phyloP scores from a whole-genome alignment of 2,888 invertebrate species.

The Liodrosophila aerea region DNA sequence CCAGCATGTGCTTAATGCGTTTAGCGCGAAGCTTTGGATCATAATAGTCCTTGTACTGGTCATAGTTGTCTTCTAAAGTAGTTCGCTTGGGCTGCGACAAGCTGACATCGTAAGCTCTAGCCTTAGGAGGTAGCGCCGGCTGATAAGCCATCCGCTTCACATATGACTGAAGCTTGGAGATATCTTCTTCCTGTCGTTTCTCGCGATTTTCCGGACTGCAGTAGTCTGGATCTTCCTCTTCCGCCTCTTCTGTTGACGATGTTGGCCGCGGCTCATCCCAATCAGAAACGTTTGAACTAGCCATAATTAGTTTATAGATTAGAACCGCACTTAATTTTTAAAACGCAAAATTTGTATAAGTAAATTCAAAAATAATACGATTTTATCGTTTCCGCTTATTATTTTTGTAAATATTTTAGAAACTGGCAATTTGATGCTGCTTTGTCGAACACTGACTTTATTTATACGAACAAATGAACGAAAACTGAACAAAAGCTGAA shows the following conservation, averaged over 20 bases:
- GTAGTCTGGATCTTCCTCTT: slow-evolving; percentile 57
- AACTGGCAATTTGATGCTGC: slow-evolving; percentile 46
- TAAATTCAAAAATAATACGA: slow-evolving; percentile 4
- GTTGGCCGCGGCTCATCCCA: slow-evolving; percentile 72
- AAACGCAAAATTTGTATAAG: neutral
- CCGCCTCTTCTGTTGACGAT: slow-evolving; percentile 44
- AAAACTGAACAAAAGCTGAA: too few species aligned
- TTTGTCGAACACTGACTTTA: slow-evolving; percentile 24
- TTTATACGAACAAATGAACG: too few species aligned
- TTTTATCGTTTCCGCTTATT: slow-evolving; percentile 10
- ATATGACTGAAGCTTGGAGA: slow-evolving; percentile 66
- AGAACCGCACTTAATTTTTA: neutral
- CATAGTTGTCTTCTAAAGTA: slow-evolving; percentile 53
- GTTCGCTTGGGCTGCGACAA: slow-evolving; percentile 60
- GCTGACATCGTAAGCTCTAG: slow-evolving; percentile 56
- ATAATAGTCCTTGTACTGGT: slow-evolving; percentile 60
- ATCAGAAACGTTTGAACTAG: slow-evolving; percentile 62
- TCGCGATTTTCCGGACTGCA: slow-evolving; percentile 49
- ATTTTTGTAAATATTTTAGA: slow-evolving; percentile 6
- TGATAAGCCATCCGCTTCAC: slow-evolving; percentile 75
- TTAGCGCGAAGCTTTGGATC: slow-evolving; percentile 65
- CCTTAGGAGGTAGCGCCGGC: slow-evolving; percentile 63
- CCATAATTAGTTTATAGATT: slow-evolving; percentile 32
- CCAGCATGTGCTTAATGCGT: slow-evolving; percentile 67
- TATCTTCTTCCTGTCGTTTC: slow-evolving; percentile 55